Evolutionary conservation across 1,140 invertebrate species (phyloP), one percentile per base, ranked within the genome.

Genomic region (Solenopsis fugax): DNA sequence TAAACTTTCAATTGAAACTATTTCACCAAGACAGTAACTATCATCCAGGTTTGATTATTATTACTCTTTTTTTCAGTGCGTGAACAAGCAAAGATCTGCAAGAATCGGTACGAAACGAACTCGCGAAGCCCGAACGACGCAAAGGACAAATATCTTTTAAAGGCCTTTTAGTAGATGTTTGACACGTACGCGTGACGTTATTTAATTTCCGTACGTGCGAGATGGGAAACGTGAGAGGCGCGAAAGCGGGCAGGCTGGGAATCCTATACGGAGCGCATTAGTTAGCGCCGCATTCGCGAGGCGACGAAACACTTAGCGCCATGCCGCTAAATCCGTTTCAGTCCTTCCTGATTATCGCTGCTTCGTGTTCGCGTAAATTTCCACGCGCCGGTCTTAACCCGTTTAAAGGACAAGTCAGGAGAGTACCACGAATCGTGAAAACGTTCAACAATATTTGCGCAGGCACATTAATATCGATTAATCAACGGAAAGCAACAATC

Each of bases 241-340:
- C 37, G 72, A 82, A 71, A 50, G 45, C 80, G 52, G 62, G 50
- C 18, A 85, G 54, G 54, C 75, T 50, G 75, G 54, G 80, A 72
- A 80, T 82, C 78, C 45, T 90, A 62, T 52, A 77, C 89, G 67
- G 58, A 87, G 80, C 90, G 90, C 86, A 92, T 92, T 92, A 92
- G 92, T 92, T 92, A 92, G 87, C 92, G 87, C 90, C 78, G 85
- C 56, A 78, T 91, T 92, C 88, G 88, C 87, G 71, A 92, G 86
- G 76, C 87, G 87, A 91, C 91, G 92, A 88, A 92, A 91, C 88
- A 90, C 81, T 91, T 92, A 91, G 84, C 89, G 89, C 81, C 80
- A 78, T 81, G 76, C 81, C 89, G 92, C 90, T 92, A 92, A 92
- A 88, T 89, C 77, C 85, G 88, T 88, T 86, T 90, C 87, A 88